Evolutionary conservation across 2,113 vertebrate genomes (phyloP), one percentile per base, ranked within the genome.

Genomic region (Urocynchramus pylzowi): DNA sequence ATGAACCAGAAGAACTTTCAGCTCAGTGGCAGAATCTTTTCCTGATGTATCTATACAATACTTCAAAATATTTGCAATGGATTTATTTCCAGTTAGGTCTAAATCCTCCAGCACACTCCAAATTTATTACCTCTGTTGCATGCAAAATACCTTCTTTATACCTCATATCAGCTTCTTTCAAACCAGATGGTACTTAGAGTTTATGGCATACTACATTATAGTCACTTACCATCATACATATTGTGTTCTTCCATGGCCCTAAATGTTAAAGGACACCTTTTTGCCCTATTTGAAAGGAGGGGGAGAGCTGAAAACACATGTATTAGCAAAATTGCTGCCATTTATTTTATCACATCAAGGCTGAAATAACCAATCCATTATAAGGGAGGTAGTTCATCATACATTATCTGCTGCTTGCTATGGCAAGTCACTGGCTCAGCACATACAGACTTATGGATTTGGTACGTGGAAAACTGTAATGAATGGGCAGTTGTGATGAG

Each of bases 261-360:
- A 82, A 84, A 78, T 89, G 83, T 85, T 95, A 94, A 93, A 93
- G 93, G 93, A 91, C 91, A 91, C 71, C 80, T 95, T 95, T 85
- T 75, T 90, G 54, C 86, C 78, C 90, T 84, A 4, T 84, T 89
- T 83, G 61, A 76, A 85, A 78, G 84, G 59, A 73, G 75, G 27
- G 18, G 26, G 37, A 68, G 85, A 90, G 83, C 67, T 91, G 77
- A 94, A 95, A 95, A 63, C 49, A 65, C 77, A 79, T 90, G 92
- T 97, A 93, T 97, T 96, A 95, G 88, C 84, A 85, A 94, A 97
- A 96, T 74, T 90, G 89, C 92, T 94, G 84, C 92, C 78, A 96
- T 96, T 96, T 95, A 85, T 95, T 97, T 91, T 73, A 90, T 87
- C 69, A 73, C 88, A 77, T 94, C 93, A 83, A 91, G 67, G 89